Conservation (phyloP, 2,888 invertebrate species). For the Aleiodes alternator region DNA sequence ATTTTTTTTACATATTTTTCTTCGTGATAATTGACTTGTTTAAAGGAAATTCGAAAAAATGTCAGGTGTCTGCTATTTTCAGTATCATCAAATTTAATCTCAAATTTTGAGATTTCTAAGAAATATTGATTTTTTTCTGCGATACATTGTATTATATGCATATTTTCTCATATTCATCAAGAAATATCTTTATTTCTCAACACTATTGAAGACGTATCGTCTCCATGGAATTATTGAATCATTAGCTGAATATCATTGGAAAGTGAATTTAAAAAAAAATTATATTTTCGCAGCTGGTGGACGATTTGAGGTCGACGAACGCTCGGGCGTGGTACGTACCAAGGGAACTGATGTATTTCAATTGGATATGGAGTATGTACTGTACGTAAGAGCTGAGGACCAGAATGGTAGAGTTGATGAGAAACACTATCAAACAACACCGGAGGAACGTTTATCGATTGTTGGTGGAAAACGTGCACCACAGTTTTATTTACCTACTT, state of each 20-base stretch:
- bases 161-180: too few species aligned
- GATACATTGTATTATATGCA: too few species aligned
- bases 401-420: slow-evolving; percentile 96
- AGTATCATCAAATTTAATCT: too few species aligned
- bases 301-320: slow-evolving; percentile 90
- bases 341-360: slow-evolving; percentile 94
- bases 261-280: not conserved
- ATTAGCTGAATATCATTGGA: not conserved
- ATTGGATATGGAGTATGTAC: slow-evolving; percentile 96
- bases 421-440: slow-evolving; percentile 91
- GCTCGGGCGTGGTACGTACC: slow-evolving; percentile 94
- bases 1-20: too few species aligned
- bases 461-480: slow-evolving; percentile 98
- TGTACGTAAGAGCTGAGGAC: slow-evolving; percentile 97
- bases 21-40: too few species aligned
- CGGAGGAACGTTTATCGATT: slow-evolving; percentile 93
- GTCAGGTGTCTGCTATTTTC: too few species aligned
- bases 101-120: too few species aligned
- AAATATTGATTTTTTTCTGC: too few species aligned
- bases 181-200: too few species aligned
- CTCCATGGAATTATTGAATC: not conserved
- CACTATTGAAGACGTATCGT: too few species aligned
- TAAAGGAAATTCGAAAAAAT: too few species aligned
- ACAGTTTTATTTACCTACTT: slow-evolving; percentile 97
- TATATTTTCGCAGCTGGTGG: slow-evolving; percentile 77